Conservation (phyloP, 2,888 invertebrate genomes). For the Ephialtes manifestator region DNA sequence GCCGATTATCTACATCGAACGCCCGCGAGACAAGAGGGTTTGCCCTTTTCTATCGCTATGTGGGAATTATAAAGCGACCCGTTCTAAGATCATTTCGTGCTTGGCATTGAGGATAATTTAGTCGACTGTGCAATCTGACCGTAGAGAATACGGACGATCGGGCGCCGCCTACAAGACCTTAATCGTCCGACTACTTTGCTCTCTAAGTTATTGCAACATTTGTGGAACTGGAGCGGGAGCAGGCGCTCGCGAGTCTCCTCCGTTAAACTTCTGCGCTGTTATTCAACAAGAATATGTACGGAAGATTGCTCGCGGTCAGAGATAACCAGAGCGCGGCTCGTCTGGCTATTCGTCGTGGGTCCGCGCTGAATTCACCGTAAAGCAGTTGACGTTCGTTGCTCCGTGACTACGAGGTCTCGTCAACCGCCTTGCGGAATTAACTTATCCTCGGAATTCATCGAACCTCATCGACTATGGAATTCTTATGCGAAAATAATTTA, state of each 20-base stretch:
- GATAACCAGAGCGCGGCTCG: constrained; percentile 45
- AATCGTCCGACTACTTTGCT: constrained; percentile 40
- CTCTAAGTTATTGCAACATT: constrained; percentile 55
- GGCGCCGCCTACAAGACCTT: constrained; percentile 49
- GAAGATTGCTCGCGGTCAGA: constrained; percentile 14
- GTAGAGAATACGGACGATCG: constrained; percentile 26
- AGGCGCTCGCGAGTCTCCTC: not conserved
- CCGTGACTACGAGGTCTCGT: constrained; percentile 1
- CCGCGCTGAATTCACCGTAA: constrained; percentile 23
- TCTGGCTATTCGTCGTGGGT: constrained; percentile 23
- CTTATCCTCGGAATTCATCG: not conserved
- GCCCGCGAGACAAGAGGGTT: not conserved
- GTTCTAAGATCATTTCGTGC: constrained; percentile 28
- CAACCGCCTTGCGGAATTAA: constrained; percentile 7
- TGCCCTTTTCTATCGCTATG: constrained; percentile 29
- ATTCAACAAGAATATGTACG: constrained; percentile 29
- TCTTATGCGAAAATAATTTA: not conserved
- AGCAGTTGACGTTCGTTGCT: constrained; percentile 28
- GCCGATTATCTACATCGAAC: constrained; percentile 3
- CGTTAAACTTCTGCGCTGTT: constrained; percentile 11
- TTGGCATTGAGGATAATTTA: constrained; percentile 55
- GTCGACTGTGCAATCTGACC: constrained; percentile 41
- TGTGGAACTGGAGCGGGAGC: constrained; percentile 49
- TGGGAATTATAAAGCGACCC: constrained; percentile 18
- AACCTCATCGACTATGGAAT: not conserved